Conservation (phyloP, 2,888 invertebrate genomes). For the Euphydryas editha region DNA sequence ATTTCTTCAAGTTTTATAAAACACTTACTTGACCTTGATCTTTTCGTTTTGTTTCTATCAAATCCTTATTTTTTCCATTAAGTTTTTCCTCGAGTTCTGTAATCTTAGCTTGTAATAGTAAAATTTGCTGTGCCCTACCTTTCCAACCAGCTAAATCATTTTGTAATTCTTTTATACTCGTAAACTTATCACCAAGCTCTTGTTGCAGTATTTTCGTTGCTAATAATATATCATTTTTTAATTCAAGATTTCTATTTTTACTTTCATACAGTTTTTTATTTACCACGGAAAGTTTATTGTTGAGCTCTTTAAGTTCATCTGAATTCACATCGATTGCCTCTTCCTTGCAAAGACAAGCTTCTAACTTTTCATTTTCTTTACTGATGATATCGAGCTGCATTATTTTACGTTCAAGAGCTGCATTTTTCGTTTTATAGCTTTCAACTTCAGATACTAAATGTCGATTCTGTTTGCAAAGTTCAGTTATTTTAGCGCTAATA, state of each 20-base stretch:
- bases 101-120: slow-evolving; percentile 87
- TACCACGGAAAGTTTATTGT: slow-evolving; percentile 83
- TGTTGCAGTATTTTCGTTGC: slow-evolving; percentile 89
- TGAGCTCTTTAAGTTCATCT: slow-evolving; percentile 83
- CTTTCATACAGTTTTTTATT: slow-evolving; percentile 87
- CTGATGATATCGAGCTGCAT: slow-evolving; percentile 69
- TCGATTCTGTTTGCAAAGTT: slow-evolving; percentile 86
- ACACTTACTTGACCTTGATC: slow-evolving; percentile 63
- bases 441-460: slow-evolving; percentile 86
- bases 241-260: slow-evolving; percentile 86
- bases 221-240: slow-evolving; percentile 88
- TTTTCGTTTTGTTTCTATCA: slow-evolving; percentile 58
- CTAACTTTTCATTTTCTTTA: slow-evolving; percentile 66
- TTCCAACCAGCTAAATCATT: slow-evolving; percentile 87
- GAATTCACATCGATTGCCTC: slow-evolving; percentile 70
- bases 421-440: slow-evolving; percentile 83
- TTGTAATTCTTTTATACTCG: slow-evolving; percentile 84
- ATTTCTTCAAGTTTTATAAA: not conserved
- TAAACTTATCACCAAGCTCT: slow-evolving; percentile 89
- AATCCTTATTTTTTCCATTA: slow-evolving; percentile 65
- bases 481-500: slow-evolving; percentile 86
- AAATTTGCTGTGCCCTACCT: slow-evolving; percentile 90
- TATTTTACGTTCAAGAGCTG: slow-evolving; percentile 78
- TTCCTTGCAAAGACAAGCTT: slow-evolving; percentile 70
- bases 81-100: slow-evolving; percentile 86